Conservation (phyloP, 2,797 vertebrate species). For the Falco cherrug region DNA sequence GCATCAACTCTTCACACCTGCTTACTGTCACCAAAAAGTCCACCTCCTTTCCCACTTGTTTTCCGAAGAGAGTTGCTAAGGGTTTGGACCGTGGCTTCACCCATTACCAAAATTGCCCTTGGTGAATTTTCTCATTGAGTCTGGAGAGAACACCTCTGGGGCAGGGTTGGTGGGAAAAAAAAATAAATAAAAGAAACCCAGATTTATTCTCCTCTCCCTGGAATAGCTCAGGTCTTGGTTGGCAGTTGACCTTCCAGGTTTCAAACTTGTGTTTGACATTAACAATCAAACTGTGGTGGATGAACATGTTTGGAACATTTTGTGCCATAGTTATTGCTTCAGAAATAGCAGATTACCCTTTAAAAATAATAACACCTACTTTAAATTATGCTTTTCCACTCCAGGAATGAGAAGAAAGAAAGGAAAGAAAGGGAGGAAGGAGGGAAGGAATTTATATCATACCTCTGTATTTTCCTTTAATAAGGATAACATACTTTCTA, state of each 20-base stretch:
- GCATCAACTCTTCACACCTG: neutral
- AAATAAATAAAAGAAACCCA: neutral
- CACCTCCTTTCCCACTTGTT: rapidly evolving
- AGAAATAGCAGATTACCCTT: neutral
- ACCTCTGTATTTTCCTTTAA: neutral
- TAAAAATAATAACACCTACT: neutral
- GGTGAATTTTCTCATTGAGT: neutral
- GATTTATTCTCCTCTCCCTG: neutral
- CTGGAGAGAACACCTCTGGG: neutral
- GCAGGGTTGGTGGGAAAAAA: neutral
- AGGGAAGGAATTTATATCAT: rapidly evolving
- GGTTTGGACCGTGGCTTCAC: neutral
- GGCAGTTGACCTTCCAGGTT: neutral
- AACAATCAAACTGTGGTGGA: neutral
- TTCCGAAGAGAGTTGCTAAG: neutral
- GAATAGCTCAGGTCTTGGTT: neutral
- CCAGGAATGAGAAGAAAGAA: no score
- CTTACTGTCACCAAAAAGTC: neutral
- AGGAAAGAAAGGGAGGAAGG: no score
- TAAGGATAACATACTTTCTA: neutral
- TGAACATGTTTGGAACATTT: neutral
- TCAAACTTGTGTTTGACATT: neutral
- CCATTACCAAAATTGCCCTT: neutral
- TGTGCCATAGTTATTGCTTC: neutral
- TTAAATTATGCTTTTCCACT: neutral